Evolutionary conservation across 1,140 invertebrate species (phyloP), one percentile per base, ranked within the genome.

Genomic region (Drosophila kohkoa): DNA sequence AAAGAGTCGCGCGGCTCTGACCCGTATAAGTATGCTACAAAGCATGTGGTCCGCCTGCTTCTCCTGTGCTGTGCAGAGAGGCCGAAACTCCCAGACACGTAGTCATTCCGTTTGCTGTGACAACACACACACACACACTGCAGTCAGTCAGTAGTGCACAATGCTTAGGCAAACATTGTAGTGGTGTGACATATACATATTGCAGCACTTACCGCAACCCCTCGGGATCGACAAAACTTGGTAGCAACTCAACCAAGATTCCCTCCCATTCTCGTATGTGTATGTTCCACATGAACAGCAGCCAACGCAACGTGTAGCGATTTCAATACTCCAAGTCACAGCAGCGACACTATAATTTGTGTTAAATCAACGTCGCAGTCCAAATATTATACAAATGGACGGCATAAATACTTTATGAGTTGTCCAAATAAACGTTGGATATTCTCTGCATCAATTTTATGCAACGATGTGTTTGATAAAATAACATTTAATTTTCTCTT

Each of bases 1-100:
- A 62, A 41, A 38, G 60, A 48, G 48, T 28, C 65, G 65, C 57
- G 30, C 60, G 46, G 75, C 69, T 38, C 51, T 86, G 82, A 81
- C 85, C 80, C 83, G 83, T 60, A 87, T 88, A 87, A 87, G 83
- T 87, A 83, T 75, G 77, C 77, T 88, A 77, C 67, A 72, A 71
- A 88, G 51, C 59, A 57, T 58, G 59, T 48, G 32, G 45, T 15
- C 7, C 60, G 49, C 52, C 52, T 51, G 25, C 58, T 46, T 38
- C 13, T 45, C 51, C 63, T 59, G 41, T 46, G 41, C 45, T 32
- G 7, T 32, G 35, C 35, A 10, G 35, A 51, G 43, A 48, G 65
- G 57, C 65, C 43, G 51, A 57, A 69, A 54, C 51, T 75, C 67
- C 59, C 59, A 75, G 72, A 70, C 72, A 75, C 72, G 67, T 75